A percentile compares a stretch with the other conserved stretches of the same genome.
Evolutionary conservation across 1,140 invertebrate species (phyloP).

Genomic region (Antheraea mylitta): DNA sequence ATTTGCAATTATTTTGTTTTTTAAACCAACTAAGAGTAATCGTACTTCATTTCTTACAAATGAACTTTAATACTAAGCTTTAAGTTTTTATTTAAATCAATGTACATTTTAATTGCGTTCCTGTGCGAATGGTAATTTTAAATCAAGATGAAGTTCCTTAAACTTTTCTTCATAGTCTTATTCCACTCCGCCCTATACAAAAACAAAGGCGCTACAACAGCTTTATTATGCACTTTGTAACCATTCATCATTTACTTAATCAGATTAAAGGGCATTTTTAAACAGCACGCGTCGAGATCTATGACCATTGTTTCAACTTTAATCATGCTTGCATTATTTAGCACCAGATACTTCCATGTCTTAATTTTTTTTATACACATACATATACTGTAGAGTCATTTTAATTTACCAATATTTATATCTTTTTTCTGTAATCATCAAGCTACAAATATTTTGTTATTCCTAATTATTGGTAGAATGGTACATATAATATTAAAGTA

Average conservation of each 20-base stretch:
- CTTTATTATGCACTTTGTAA: slow-evolving; percentile 14
- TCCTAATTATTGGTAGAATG: too few relatives aligned
- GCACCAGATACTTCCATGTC: not conserved
- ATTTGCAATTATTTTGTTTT: too few relatives aligned
- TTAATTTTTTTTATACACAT: not conserved
- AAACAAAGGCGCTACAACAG: slow-evolving; percentile 24
- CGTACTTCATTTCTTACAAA: too few relatives aligned
- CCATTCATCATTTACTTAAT: slow-evolving; percentile 23
- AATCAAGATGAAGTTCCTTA: not conserved
- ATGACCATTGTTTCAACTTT: slow-evolving; percentile 36
- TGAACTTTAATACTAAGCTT: too few relatives aligned
- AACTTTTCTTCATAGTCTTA: not conserved
- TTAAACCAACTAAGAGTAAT: too few relatives aligned
- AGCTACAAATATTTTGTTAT: too few relatives aligned
- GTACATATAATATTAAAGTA: too few relatives aligned
- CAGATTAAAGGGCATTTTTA: slow-evolving; percentile 29
- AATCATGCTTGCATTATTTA: slow-evolving; percentile 33
- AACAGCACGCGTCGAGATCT: slow-evolving; percentile 25
- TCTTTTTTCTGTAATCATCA: not conserved
- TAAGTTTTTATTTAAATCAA: too few relatives aligned
- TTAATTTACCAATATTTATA: not conserved
- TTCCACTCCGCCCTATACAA: slow-evolving; percentile 8
- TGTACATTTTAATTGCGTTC: too few relatives aligned
- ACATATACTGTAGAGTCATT: not conserved
- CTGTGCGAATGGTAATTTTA: not conserved